These are phyloP conservation scores for Eledona agricola DNA, from an alignment of 2,888 invertebrate genomes.

Conservation along the genomic window DNA sequence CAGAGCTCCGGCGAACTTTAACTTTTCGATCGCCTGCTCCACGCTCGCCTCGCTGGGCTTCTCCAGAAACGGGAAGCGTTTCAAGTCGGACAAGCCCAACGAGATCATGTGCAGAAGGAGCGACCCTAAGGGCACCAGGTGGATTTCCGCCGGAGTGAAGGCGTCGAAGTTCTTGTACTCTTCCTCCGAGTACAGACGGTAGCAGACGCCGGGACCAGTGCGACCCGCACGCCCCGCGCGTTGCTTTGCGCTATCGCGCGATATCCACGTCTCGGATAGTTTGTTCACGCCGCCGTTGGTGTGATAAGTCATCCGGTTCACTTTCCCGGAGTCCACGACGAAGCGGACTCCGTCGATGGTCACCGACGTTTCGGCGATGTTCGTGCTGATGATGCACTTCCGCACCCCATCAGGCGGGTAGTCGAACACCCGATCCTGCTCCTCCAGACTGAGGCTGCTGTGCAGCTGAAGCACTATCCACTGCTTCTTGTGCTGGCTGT, in stretches of 20 bases:
- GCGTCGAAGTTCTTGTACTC: constrained; percentile 81
- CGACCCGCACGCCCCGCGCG: constrained; percentile 95
- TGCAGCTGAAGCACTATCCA: constrained; percentile 96
- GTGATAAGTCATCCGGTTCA: constrained; percentile 97
- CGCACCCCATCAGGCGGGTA: constrained; percentile 93
- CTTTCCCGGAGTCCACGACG: constrained; percentile 92
- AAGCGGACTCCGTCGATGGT: constrained; percentile 98
- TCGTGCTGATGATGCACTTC: constrained; percentile 97
- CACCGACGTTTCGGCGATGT: constrained; percentile 98
- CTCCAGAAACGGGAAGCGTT: constrained; percentile 95
- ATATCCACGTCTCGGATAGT: constrained; percentile 94
- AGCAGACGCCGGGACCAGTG: constrained; percentile 95
- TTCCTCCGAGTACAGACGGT: constrained; percentile 85
- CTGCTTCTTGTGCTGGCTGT: constrained; percentile 76
- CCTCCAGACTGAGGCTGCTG: constrained; percentile 88
- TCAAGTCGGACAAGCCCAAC: constrained; percentile 89
- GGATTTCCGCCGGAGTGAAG: constrained; percentile 92
- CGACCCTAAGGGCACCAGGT: constrained; percentile 92
- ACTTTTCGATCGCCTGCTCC: constrained; percentile 84
- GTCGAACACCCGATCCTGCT: constrained; percentile 98
- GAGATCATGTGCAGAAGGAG: constrained; percentile 92
- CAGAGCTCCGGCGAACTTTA: constrained; percentile 86
- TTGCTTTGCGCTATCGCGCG: constrained; percentile 97
- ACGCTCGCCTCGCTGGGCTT: constrained; percentile 85
- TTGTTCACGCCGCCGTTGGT: constrained; percentile 88